Percentiles rank a stretch among this genome's conserved stretches.
These are phyloP conservation scores for Polylopha cassiicola DNA, from an alignment of 2,888 invertebrate genomes.

Conservation along the genomic window DNA sequence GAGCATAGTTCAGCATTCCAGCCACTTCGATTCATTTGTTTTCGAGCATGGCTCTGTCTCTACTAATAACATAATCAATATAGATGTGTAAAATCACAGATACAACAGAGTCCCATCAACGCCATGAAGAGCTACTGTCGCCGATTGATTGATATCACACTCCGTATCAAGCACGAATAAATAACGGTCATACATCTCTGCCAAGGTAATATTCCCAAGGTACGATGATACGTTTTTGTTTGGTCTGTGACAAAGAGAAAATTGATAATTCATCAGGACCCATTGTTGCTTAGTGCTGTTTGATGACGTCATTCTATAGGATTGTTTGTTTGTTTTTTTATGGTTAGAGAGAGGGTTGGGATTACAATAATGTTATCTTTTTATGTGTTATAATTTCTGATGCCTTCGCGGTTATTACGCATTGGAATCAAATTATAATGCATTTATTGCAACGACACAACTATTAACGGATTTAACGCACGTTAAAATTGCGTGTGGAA, in stretches of 20 bases:
- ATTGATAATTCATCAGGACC: conserved; percentile 68
- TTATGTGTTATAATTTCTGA: too few species aligned
- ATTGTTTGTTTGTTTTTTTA: conserved; percentile 54
- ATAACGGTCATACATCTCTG: conserved; percentile 69
- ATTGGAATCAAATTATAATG: too few species aligned
- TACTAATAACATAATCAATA: too few species aligned
- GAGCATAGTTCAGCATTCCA: too few species aligned
- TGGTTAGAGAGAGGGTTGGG: conserved; percentile 10
- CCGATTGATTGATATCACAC: conserved; percentile 55
- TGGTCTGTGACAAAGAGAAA: conserved; percentile 66
- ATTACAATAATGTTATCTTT: too few species aligned
- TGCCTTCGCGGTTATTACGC: too few species aligned
- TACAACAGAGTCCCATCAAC: conserved; percentile 41
- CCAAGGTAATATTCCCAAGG: conserved; percentile 69
- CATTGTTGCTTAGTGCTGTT: conserved; percentile 55
- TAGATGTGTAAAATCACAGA: too few species aligned
- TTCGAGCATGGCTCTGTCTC: too few species aligned
- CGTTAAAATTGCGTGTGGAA: too few species aligned
- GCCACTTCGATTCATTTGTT: too few species aligned
- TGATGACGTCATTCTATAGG: conserved; percentile 56
- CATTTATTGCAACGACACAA: too few species aligned
- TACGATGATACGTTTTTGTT: conserved; percentile 66
- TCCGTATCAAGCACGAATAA: conserved; percentile 50
- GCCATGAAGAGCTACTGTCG: conserved; percentile 49
- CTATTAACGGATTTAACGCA: too few species aligned